A percentile compares a stretch with the other conserved stretches of the same genome.
Evolutionary conservation across 2,113 vertebrate species (phyloP).

Genomic region (Epinephelus moara): DNA sequence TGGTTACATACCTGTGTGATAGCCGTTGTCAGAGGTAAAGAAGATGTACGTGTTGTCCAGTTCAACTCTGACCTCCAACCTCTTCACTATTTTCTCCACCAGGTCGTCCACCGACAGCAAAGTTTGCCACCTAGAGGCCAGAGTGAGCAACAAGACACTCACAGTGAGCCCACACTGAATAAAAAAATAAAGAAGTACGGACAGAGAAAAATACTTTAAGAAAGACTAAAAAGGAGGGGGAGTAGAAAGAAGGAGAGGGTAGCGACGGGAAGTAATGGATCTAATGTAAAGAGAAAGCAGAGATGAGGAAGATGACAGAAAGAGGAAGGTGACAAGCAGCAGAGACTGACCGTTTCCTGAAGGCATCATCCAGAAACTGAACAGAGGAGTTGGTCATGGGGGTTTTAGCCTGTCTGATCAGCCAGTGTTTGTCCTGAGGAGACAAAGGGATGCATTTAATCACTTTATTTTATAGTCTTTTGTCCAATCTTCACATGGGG

Average conservation of each 20-base stretch:
- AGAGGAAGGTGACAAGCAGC: background rate
- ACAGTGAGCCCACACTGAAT: background rate
- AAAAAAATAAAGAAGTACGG: no score
- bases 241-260: no score
- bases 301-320: background rate
- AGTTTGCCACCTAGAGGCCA: constrained; percentile 91
- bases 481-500: background rate
- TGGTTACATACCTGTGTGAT: constrained; percentile 89
- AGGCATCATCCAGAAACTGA: constrained; percentile 93
- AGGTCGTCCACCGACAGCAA: constrained; percentile 97
- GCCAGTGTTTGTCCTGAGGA: constrained; percentile 96
- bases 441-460: background rate
- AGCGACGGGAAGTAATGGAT: background rate
- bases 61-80: constrained; percentile 88
- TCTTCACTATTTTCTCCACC: constrained; percentile 93
- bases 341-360: constrained; percentile 89
- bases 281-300: background rate
- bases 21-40: constrained; percentile 98
- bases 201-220: background rate
- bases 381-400: constrained; percentile 97
- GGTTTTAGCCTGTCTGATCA: constrained; percentile 97
- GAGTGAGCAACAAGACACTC: background rate
- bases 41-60: constrained; percentile 94
- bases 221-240: background rate
- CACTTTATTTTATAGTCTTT: no score